Evolutionary conservation across 2,797 vertebrate species (phyloP).

Genomic region (Masticophis lateralis): DNA sequence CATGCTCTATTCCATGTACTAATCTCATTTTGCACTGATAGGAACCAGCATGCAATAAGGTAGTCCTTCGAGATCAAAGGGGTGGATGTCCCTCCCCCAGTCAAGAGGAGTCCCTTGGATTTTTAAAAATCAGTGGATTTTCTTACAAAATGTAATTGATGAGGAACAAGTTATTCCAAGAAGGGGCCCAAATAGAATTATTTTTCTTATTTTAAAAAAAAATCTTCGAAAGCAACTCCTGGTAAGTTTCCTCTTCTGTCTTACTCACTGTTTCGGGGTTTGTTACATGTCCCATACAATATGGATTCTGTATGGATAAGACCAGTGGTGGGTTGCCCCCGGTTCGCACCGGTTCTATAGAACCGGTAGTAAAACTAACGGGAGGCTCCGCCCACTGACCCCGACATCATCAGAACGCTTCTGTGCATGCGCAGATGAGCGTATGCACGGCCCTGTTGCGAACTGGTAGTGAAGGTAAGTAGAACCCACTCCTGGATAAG

Average conservation of each 20-base stretch:
- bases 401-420: too few relatives aligned
- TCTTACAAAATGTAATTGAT: conserved; percentile 6
- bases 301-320: not conserved
- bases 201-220: not conserved
- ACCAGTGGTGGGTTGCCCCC: too few relatives aligned
- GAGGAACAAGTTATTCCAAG: conserved; percentile 20
- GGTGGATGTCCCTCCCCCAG: conserved; percentile 23
- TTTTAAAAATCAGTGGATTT: conserved; percentile 17
- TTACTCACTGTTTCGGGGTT: not conserved
- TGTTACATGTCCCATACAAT: not conserved
- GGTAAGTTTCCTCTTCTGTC: conserved; percentile 6
- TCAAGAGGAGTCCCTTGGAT: not conserved
- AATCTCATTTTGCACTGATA: conserved; percentile 52
- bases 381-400: too few relatives aligned
- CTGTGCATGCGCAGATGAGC: too few relatives aligned
- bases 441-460: too few relatives aligned
- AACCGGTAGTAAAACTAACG: too few relatives aligned
- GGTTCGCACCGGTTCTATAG: too few relatives aligned
- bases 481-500: too few relatives aligned
- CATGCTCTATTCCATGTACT: conserved; percentile 15
- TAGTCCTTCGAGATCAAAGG: conserved; percentile 48
- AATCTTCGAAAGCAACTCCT: not conserved
- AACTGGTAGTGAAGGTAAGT: too few relatives aligned
- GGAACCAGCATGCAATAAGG: conserved; percentile 58
- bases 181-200: conserved; percentile 8